Conservation (phyloP, 2,797 vertebrate species). For the Xiphophorus birchmanni region DNA sequence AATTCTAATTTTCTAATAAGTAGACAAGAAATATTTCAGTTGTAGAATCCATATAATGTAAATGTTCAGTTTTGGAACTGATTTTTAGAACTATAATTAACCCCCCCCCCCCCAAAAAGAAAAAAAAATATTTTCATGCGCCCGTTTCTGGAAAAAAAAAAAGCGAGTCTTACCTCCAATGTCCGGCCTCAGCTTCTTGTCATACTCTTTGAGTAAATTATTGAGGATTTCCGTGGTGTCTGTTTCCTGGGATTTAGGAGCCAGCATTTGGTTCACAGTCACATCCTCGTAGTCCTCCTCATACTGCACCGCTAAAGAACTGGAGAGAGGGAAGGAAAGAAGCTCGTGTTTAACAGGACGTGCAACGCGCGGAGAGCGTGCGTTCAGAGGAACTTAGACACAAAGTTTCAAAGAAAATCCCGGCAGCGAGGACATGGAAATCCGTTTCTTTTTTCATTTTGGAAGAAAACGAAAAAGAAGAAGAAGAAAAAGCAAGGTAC, state of each 20-base stretch:
- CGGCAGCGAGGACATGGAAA: background rate
- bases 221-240: conserved; percentile 93
- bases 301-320: conserved; percentile 84
- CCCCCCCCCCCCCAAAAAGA: too few relatives aligned
- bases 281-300: conserved; percentile 92
- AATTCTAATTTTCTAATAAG: background rate
- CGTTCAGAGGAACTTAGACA: conserved; percentile 17
- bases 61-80: background rate
- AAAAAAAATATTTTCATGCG: background rate
- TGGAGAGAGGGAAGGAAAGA: conserved; percentile 53
- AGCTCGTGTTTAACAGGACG: background rate
- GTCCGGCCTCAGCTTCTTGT: conserved; percentile 93
- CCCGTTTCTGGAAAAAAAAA: background rate
- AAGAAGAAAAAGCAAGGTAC: background rate
- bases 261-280: conserved; percentile 89
- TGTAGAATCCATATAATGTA: background rate
- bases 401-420: conserved; percentile 31
- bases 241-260: conserved; percentile 88
- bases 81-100: background rate
- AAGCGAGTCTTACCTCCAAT: conserved; percentile 86
- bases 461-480: background rate
- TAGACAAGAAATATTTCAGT: background rate
- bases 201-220: conserved; percentile 92
- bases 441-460: background rate
- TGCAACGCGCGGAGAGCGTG: background rate